Base-by-base conservation (phyloP, 2,888 invertebrate genomes). In the Panzeria rudis region DNA sequence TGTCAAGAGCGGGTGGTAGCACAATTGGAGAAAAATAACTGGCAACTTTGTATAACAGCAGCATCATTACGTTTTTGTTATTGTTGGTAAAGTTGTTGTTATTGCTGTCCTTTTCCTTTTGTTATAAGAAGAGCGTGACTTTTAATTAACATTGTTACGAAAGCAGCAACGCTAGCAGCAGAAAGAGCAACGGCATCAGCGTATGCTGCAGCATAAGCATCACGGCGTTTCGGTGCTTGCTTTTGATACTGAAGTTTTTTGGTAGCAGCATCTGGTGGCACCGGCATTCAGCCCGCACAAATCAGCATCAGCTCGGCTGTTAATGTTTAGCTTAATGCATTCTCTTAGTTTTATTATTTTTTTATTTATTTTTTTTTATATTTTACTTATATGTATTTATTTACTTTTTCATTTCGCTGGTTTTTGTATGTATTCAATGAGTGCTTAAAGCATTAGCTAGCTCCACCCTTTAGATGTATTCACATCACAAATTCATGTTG, bases 391-490 rank as follows among this genome's bases (percentile, higher is more conserved):
- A 35, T 56, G 35, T 66, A 54, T 71, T 47, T 64, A 64, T 80
- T 64, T 64, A 72, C 44, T 69, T 81, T 76, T 69, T 69, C 29
- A 66, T 75, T 75, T 68, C 44, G 56, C n/a, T 54, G n/a, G 61
- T 52, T 59, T 29, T 66, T 61, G 73, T 61, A 71, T 64, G 61
- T 82, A 50, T 76, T 76, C 23, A 54, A 82, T 71, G 82, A 82
- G 82, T 82, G 71, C 76, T 82, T 64, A 82, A 82, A 82, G 64
- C 76, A 82, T 82, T 82, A 76, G 82, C 82, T 82, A 76, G 82
- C 82, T 82, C 82, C 82, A 76, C 82, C 82, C 82, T 82, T 82
- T 82, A 71, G 71, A 71, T 82, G 82, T 64, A 71, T 80, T 80
- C 50, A 80, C 80, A 68, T 73, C 64, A 62, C 50, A 81, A 68